These are phyloP conservation scores for Bedellia somnulentella DNA, from an alignment of 2,888 invertebrate genomes.

Conservation along the genomic window DNA sequence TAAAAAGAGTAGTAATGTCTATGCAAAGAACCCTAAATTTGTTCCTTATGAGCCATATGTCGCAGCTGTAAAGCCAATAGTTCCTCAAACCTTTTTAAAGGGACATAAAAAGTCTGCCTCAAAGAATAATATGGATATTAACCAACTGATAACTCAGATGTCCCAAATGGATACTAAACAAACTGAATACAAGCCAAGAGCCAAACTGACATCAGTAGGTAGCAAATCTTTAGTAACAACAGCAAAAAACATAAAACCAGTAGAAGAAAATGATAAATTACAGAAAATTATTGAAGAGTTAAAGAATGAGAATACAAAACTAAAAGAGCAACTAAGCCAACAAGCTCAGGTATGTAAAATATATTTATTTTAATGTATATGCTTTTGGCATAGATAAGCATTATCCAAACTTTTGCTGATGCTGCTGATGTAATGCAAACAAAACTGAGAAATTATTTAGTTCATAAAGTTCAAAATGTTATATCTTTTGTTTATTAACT, in stretches of 20 bases:
- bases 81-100: slow-evolving; percentile 48
- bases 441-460: too few species aligned
- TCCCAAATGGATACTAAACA: slow-evolving; percentile 68
- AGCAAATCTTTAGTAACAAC: too few species aligned
- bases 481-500: too few species aligned
- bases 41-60: slow-evolving; percentile 89
- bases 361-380: too few species aligned
- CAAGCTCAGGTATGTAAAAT: slow-evolving; percentile 83
- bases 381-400: too few species aligned
- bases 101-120: slow-evolving; percentile 28
- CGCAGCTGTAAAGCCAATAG: slow-evolving; percentile 79
- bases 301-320: slow-evolving; percentile 68
- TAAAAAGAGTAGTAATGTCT: slow-evolving; percentile 53
- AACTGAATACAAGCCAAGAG: slow-evolving; percentile 58
- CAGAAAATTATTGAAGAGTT: slow-evolving; percentile 65
- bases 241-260: too few species aligned
- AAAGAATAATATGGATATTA: slow-evolving; percentile 66
- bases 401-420: too few species aligned
- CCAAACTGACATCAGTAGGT: slow-evolving; percentile 30
- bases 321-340: slow-evolving; percentile 82
- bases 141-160: slow-evolving; percentile 70
- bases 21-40: slow-evolving; percentile 76
- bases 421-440: too few species aligned
- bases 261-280: too few species aligned
- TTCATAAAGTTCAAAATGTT: too few species aligned